Percentiles rank a stretch among this genome's conserved stretches.
Conservation (phyloP, 35 echinoderm and acorn worm species). For the Diadema setosum region DNA sequence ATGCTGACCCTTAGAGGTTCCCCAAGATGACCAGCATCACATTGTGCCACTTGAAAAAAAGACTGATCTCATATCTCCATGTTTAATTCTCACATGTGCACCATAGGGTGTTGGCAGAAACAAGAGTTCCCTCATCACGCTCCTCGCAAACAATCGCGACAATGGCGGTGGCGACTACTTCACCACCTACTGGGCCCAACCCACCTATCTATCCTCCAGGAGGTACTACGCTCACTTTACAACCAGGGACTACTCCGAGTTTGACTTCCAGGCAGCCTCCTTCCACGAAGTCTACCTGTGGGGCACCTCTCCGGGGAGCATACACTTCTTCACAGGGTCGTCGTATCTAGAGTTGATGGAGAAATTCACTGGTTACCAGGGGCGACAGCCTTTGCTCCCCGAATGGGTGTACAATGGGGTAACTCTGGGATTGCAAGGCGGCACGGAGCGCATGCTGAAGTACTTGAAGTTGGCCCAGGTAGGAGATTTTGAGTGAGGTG, state of each 20-base stretch:
- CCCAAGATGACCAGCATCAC: too few species aligned
- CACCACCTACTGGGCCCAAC: conserved; percentile 92
- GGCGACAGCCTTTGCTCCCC: conserved; percentile 66
- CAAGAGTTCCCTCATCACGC: conserved; percentile 63
- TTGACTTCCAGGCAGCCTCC: conserved; percentile 58
- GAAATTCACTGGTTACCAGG: conserved; percentile 52
- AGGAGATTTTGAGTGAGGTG: too few species aligned
- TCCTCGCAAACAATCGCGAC: conserved; percentile 52
- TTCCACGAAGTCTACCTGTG: conserved; percentile 85
- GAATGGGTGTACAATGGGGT: conserved; percentile 81
- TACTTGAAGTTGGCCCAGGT: conserved; percentile 82
- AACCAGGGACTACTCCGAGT: conserved; percentile 57
- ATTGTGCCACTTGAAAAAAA: too few species aligned
- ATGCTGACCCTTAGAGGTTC: too few species aligned
- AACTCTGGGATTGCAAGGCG: conserved; percentile 85
- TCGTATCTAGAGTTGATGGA: conserved; percentile 40
- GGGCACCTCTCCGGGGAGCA: conserved; percentile 31
- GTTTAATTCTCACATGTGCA: too few species aligned
- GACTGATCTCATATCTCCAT: too few species aligned
- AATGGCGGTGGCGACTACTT: conserved; percentile 83
- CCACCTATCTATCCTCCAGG: conserved; percentile 82
- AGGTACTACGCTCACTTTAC: conserved; percentile 84
- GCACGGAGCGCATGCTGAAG: conserved; percentile 75
- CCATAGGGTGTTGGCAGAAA: conserved; percentile 91
- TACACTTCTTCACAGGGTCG: conserved; percentile 36